Conservation (phyloP, 2,797 vertebrate species). For the Hydrolagus colliei region DNA sequence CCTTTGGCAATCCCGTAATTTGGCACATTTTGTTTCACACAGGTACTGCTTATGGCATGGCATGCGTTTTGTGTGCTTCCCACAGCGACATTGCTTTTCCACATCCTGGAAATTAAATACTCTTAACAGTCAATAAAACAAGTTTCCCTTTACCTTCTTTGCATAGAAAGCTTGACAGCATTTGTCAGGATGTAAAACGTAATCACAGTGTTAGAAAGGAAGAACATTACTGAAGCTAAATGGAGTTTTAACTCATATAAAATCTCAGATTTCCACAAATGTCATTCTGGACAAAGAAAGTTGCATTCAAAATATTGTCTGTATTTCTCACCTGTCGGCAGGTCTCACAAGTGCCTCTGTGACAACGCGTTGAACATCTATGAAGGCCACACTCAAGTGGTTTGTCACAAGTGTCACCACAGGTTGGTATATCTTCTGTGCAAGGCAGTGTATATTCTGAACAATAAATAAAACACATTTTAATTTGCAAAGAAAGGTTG, state of each 20-base stretch:
- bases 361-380: constrained; percentile 88
- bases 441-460: constrained; percentile 80
- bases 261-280: neutral
- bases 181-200: neutral
- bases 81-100: constrained; percentile 86
- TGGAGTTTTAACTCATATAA: neutral
- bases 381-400: constrained; percentile 78
- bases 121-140: neutral
- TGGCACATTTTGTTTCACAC: constrained; percentile 84
- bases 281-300: neutral
- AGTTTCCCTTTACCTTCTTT: neutral
- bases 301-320: constrained; percentile 7
- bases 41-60: constrained; percentile 85
- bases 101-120: constrained; percentile 65
- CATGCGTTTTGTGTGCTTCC: constrained; percentile 72
- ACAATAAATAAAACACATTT: neutral
- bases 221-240: neutral
- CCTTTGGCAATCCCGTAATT: constrained; percentile 75
- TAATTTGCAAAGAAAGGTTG: neutral
- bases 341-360: constrained; percentile 82
- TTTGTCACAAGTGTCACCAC: constrained; percentile 88
- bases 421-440: constrained; percentile 81
- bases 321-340: constrained; percentile 75
- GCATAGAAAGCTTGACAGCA: neutral
- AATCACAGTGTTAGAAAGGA: too few species aligned